Conservation (phyloP, 2,113 vertebrate genomes). For the Corythaeola cristata region DNA sequence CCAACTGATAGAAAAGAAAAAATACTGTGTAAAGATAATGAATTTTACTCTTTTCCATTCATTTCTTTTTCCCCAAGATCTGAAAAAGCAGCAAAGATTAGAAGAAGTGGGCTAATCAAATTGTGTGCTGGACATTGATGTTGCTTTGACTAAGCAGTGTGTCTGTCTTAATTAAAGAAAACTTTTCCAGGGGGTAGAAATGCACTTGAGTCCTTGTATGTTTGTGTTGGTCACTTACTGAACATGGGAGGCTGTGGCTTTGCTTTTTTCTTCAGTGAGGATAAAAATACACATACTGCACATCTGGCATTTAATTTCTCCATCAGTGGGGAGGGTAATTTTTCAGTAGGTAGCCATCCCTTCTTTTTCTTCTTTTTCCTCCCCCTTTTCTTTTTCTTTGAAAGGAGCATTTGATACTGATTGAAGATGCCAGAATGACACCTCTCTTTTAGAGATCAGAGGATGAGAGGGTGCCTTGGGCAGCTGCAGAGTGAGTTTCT, state of each 20-base stretch:
- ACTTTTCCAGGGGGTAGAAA: slow-evolving; percentile 38
- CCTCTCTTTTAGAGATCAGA: not conserved
- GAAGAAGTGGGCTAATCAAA: slow-evolving; percentile 20
- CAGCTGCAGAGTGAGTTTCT: not conserved
- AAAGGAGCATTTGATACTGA: not conserved
- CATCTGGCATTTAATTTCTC: not conserved
- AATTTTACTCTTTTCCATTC: not conserved
- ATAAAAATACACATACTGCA: slow-evolving; percentile 11
- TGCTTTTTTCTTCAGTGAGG: slow-evolving; percentile 8
- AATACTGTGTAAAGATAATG: not conserved
- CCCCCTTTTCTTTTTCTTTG: not conserved
- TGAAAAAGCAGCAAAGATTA: not conserved
- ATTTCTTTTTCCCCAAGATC: not conserved
- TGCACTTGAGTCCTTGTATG: not conserved
- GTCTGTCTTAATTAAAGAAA: slow-evolving; percentile 51
- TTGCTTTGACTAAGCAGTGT: not conserved
- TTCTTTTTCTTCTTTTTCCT: not conserved
- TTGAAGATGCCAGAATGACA: not conserved
- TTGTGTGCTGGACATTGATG: not conserved
- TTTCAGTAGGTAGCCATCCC: not conserved
- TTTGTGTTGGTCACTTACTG: slow-evolving; percentile 35
- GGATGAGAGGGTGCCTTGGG: not conserved
- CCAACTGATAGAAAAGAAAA: not conserved
- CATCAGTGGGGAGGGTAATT: not conserved
- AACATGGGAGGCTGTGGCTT: slow-evolving; percentile 35